Percentiles rank a stretch among this genome's conserved stretches.
These are phyloP conservation scores for Carcinoscorpius rotundicauda DNA, from an alignment of 1,140 invertebrate genomes.

Conservation along the genomic window DNA sequence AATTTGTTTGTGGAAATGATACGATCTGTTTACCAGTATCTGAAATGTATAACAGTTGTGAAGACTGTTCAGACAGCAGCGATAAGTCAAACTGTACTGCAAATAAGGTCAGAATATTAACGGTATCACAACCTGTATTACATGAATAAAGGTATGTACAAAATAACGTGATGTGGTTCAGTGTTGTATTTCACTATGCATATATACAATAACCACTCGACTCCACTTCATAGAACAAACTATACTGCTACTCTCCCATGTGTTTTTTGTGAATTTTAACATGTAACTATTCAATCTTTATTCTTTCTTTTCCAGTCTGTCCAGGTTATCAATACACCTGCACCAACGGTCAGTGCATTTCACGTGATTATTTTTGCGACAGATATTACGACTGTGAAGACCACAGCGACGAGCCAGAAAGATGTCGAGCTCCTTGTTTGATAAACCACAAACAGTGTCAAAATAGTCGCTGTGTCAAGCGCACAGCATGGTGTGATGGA, in stretches of 20 bases:
- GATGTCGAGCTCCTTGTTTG: conserved; percentile 45
- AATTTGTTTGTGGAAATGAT: conserved; percentile 61
- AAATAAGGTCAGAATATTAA: conserved; percentile 34
- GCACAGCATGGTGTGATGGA: conserved; percentile 59
- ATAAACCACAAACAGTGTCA: conserved; percentile 49
- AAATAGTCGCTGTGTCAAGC: conserved; percentile 48
- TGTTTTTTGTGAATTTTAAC: too few species aligned
- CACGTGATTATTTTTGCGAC: conserved; percentile 49
- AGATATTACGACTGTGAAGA: conserved; percentile 54
- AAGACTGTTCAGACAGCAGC: conserved; percentile 64
- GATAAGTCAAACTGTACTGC: conserved; percentile 60
- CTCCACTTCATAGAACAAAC: too few species aligned
- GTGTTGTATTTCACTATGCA: too few species aligned
- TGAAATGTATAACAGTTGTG: conserved; percentile 59
- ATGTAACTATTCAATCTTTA: background rate
- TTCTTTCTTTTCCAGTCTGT: conserved; percentile 27
- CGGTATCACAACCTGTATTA: too few species aligned
- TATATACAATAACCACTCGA: too few species aligned
- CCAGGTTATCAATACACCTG: conserved; percentile 45
- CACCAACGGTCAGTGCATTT: conserved; percentile 52
- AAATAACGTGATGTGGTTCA: too few species aligned
- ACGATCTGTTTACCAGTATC: conserved; percentile 56
- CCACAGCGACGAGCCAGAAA: conserved; percentile 46
- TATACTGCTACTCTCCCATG: too few species aligned
- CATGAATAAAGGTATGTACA: too few species aligned